These are phyloP conservation scores for Vannuccia rotundouncinata DNA, from an alignment of 2,888 invertebrate species.

Conservation along the genomic window DNA sequence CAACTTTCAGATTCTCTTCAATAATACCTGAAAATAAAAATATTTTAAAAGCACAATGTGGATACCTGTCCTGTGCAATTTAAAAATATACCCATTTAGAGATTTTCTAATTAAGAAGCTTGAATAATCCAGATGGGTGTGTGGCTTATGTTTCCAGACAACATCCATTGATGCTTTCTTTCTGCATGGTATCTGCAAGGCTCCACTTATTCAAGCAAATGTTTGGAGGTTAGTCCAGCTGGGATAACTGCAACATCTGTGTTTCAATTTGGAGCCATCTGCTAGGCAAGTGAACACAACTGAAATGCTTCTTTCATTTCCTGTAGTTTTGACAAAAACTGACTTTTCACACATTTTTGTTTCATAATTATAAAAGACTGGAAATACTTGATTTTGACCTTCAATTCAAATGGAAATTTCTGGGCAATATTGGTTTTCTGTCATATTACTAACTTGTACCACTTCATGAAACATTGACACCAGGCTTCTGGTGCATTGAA, in stretches of 20 bases:
- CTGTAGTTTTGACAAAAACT: neutral
- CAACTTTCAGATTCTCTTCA: too few species aligned
- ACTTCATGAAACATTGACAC: neutral
- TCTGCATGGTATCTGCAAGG: neutral
- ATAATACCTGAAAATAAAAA: too few species aligned
- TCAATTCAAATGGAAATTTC: neutral
- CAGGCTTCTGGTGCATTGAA: constrained; percentile 9
- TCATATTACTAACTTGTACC: neutral
- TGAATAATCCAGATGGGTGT: too few species aligned
- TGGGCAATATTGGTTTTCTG: constrained; percentile 30
- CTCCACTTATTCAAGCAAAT: neutral
- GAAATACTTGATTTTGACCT: constrained; percentile 20
- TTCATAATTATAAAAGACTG: neutral
- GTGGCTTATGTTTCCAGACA: too few species aligned
- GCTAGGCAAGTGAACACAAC: neutral
- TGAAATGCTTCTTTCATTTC: neutral
- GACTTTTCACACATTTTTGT: neutral
- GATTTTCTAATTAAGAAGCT: too few species aligned
- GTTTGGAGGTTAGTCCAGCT: constrained; percentile 32
- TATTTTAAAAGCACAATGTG: too few species aligned
- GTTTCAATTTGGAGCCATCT: neutral
- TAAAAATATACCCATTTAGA: too few species aligned
- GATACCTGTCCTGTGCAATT: too few species aligned
- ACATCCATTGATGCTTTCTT: neutral
- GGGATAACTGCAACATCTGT: neutral